Percentiles rank a stretch among this genome's conserved stretches.
Evolutionary conservation across 2,888 invertebrate species (phyloP).

Genomic region (Drosophila mimica): DNA sequence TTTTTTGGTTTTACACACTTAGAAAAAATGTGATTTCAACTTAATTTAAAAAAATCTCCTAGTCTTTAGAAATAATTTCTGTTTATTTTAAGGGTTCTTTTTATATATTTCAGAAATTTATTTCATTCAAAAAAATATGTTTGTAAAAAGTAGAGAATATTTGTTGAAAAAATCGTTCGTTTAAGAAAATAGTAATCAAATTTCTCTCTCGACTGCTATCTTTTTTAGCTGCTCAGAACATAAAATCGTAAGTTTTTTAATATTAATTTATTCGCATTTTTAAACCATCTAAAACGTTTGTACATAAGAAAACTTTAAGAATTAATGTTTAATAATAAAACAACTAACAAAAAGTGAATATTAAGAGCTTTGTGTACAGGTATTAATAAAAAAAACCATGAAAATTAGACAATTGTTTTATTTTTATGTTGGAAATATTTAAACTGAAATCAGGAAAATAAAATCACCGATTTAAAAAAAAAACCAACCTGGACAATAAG

Average conservation of each 20-base stretch:
- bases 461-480: neutral
- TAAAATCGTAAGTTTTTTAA: neutral
- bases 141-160: too few species aligned
- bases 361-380: neutral
- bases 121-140: too few species aligned
- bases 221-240: neutral
- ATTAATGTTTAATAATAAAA: neutral
- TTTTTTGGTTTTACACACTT: neutral
- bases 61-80: neutral
- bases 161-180: too few species aligned
- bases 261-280: neutral
- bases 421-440: neutral
- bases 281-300: neutral
- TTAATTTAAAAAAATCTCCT: neutral
- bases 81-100: too few species aligned
- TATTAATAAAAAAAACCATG: too few species aligned
- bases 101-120: too few species aligned
- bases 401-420: neutral
- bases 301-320: neutral
- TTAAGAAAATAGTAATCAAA: too few species aligned
- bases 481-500: neutral
- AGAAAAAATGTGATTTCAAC: neutral
- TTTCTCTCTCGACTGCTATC: too few species aligned
- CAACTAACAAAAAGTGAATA: neutral
- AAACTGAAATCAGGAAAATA: neutral